A percentile compares a stretch with the other conserved stretches of the same genome.
Evolutionary conservation across 2,888 invertebrate species (phyloP).

Genomic region (Ferrisia virgata): DNA sequence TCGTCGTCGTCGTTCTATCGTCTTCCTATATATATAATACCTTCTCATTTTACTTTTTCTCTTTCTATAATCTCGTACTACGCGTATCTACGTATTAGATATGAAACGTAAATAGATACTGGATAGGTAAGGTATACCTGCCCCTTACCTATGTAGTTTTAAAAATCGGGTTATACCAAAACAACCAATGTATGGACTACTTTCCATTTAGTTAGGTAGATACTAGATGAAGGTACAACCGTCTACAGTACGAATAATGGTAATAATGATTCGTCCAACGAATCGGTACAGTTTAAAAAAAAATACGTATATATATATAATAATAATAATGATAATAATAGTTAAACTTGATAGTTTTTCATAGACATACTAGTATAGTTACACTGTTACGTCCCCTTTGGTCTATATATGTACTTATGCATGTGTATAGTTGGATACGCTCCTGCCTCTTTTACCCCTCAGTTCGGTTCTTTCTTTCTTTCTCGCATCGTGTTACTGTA

Average conservation of each 20-base stretch:
- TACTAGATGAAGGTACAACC: too few relatives aligned
- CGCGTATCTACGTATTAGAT: neutral
- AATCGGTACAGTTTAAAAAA: constrained; percentile 13
- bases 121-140: too few relatives aligned
- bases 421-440: too few relatives aligned
- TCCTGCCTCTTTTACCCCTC: neutral
- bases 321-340: neutral
- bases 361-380: neutral
- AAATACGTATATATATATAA: too few relatives aligned
- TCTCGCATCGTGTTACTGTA: neutral
- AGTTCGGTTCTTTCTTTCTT: neutral
- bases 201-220: neutral
- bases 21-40: neutral
- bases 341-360: neutral
- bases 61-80: neutral
- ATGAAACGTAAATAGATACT: too few relatives aligned
- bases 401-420: neutral
- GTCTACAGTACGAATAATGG: neutral
- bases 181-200: neutral
- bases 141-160: too few relatives aligned
- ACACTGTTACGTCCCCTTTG: neutral
- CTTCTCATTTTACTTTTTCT: neutral
- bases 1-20: too few relatives aligned
- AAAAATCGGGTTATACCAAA: constrained; percentile 15
- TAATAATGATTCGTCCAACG: neutral